phyloP scores from a whole-genome alignment of 2,113 vertebrate species.

The Drymodes brunneopygia region DNA sequence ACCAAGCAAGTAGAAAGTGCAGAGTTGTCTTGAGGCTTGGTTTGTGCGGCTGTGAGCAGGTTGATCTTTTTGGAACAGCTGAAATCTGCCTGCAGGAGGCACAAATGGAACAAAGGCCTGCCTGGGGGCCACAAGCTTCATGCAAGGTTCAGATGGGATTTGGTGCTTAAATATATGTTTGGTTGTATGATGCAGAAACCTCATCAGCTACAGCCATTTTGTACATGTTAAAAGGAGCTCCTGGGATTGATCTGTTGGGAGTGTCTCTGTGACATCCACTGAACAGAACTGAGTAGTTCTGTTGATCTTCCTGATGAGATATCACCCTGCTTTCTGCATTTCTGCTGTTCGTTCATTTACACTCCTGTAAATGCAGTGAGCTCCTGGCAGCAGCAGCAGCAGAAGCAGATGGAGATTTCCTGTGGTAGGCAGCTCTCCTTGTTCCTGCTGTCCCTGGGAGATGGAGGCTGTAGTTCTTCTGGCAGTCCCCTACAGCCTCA shows the following conservation, averaged over 20 bases:
- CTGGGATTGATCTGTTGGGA: neutral
- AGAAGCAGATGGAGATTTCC: neutral
- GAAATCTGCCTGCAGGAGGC: neutral
- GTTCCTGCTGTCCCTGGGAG: neutral
- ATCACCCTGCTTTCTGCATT: rapidly evolving
- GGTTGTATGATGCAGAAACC: neutral
- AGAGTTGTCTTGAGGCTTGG: neutral
- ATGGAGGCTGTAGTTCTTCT: neutral
- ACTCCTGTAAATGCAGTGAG: rapidly evolving
- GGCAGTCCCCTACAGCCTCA: no score
- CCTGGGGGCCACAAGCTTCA: neutral
- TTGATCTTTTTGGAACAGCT: neutral
- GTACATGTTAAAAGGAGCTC: neutral
- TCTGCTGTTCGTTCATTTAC: neutral
- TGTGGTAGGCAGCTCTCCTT: neutral
- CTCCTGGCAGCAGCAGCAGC: neutral
- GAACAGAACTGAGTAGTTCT: neutral
- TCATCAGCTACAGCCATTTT: neutral
- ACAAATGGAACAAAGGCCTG: neutral
- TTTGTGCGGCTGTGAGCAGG: neutral
- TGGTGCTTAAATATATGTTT: neutral
- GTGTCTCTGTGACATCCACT: neutral
- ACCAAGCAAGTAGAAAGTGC: neutral
- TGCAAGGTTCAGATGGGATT: neutral
- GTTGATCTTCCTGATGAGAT: neutral